These are phyloP conservation scores for Venustaconcha ellipsiformis DNA, from an alignment of 1,140 invertebrate species.

Conservation along the genomic window DNA sequence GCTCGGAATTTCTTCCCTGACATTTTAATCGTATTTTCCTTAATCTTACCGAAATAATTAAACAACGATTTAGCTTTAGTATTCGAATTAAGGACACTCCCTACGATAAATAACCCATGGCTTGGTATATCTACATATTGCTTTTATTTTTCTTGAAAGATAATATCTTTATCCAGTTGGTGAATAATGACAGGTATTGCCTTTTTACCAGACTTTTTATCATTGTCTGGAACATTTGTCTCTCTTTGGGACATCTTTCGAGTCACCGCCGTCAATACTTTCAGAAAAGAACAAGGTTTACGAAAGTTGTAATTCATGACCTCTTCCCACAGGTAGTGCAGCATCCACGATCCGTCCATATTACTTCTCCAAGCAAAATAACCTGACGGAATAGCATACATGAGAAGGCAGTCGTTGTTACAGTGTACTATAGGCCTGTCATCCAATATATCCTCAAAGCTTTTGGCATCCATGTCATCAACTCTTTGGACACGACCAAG, in stretches of 20 bases:
- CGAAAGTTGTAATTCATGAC: slow-evolving; percentile 8
- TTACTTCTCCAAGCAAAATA: slow-evolving; percentile 26
- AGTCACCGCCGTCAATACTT: slow-evolving; percentile 13
- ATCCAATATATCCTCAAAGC: neutral
- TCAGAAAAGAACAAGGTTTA: slow-evolving; percentile 15
- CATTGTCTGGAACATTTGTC: slow-evolving; percentile 11
- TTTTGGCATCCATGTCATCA: too few relatives aligned
- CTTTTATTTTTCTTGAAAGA: slow-evolving; percentile 7
- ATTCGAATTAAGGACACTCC: too few relatives aligned
- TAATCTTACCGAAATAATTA: too few relatives aligned
- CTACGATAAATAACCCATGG: too few relatives aligned
- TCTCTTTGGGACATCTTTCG: slow-evolving; percentile 6
- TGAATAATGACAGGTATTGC: slow-evolving; percentile 24
- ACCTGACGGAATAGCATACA: slow-evolving; percentile 26
- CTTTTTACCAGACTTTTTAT: slow-evolving; percentile 7
- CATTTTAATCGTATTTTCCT: too few relatives aligned
- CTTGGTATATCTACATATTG: too few relatives aligned
- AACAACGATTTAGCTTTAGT: too few relatives aligned
- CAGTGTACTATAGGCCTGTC: slow-evolving; percentile 22
- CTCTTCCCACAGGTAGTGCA: slow-evolving; percentile 12
- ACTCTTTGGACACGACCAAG: too few relatives aligned
- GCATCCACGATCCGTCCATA: slow-evolving; percentile 24
- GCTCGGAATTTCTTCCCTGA: too few relatives aligned
- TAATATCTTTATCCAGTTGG: slow-evolving; percentile 13
- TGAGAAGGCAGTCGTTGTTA: slow-evolving; percentile 19